Evolutionary conservation across 2,113 vertebrate genomes (phyloP), one percentile per base, ranked within the genome.

Genomic region (Corvus moneduloides): DNA sequence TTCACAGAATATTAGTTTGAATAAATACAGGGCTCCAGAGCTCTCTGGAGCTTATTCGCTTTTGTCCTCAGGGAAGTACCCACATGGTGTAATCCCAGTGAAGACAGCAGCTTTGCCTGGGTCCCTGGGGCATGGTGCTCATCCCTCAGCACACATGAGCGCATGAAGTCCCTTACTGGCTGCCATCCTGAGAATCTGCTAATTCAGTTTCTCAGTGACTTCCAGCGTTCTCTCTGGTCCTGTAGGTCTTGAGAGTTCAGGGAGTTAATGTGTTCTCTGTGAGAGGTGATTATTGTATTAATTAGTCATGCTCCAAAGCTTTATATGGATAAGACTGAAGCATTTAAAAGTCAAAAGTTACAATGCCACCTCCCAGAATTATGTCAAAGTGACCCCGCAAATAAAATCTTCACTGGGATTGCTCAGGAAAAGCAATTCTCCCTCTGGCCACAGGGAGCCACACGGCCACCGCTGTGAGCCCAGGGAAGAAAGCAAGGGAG

Each of bases 381-480:
- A 64, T 11, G 35, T 63, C 61, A 44, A 81, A 93, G 69, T 67
- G 63, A 88, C 55, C 52, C 48, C 28, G 17, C 76, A 77, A 86
- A 71, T 52, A 51, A 78, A 56, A 55, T 52, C 43, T 61, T 77
- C 1, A 0, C 52, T 2, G 1, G 26, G 54, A 7, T 41, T 87
- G 61, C 77, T 79, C 22, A n/a, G 66, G 61, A 81, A 37, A 78
- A 77, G 74, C 55, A 48, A 64, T 93, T 92, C 86, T 75, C n/a
- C 22, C 10, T 94, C 56, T 81, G 56, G 44, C 84, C 88, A 73
- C 94, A 92, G 75, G 90, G 90, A 92, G 91, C 84, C 79, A 81
- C 63, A 52, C 75, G 46, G 54, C 28, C 83, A 64, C 76, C 32
- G 1, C 37, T 55, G 20, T 51, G 49, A 84, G 43, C 35, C 32